A percentile compares a stretch with the other conserved stretches of the same genome.
These are phyloP conservation scores for Sorex araneus DNA, from an alignment of 2,113 vertebrate genomes.

Conservation along the genomic window DNA sequence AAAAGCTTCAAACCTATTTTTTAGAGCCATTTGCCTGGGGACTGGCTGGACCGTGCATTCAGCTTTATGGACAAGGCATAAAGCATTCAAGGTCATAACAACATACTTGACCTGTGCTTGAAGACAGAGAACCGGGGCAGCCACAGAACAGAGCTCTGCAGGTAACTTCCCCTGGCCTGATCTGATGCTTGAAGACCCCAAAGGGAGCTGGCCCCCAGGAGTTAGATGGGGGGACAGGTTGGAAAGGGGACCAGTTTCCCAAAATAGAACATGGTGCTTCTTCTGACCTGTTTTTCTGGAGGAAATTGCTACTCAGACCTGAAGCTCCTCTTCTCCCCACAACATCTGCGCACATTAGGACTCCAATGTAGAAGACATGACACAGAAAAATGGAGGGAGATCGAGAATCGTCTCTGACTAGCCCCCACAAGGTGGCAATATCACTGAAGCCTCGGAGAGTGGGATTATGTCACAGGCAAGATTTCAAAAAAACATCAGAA, in stretches of 20 bases:
- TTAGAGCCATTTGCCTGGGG: background rate
- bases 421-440: background rate
- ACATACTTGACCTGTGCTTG: background rate
- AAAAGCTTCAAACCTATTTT: conserved; percentile 28
- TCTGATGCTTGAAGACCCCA: background rate
- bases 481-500: background rate
- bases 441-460: background rate
- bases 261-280: background rate
- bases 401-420: background rate
- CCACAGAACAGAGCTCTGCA: accelerated
- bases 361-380: accelerated
- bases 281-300: background rate
- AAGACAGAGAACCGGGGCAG: accelerated
- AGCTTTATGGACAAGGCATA: background rate
- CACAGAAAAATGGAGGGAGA: background rate
- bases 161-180: background rate
- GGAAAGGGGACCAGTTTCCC: background rate
- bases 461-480: background rate
- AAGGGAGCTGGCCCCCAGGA: background rate
- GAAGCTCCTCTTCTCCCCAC: background rate
- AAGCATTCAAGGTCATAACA: background rate
- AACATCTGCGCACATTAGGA: background rate
- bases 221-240: background rate
- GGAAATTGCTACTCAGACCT: background rate
- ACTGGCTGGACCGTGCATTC: background rate